These are phyloP conservation scores for Coelopa frigida DNA, from an alignment of 1,140 invertebrate species.

Conservation along the genomic window DNA sequence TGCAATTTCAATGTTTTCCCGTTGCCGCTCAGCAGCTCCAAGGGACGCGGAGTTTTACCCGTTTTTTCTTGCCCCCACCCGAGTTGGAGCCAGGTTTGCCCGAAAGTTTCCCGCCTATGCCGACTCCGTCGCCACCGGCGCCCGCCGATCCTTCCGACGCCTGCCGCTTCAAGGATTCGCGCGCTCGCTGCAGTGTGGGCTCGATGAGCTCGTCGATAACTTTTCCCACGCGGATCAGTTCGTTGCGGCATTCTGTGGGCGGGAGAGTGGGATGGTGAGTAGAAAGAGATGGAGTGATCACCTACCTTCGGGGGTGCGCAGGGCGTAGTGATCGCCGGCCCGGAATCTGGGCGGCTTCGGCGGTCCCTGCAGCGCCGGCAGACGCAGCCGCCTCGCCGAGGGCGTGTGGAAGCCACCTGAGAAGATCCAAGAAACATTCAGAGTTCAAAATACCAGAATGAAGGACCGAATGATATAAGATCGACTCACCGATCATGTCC, in stretches of 20 bases:
- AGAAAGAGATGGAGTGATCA: slow-evolving; percentile 4
- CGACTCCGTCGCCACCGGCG: too few relatives aligned
- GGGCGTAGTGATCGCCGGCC: slow-evolving; percentile 32
- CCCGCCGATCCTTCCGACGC: too few relatives aligned
- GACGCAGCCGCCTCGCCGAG: slow-evolving; percentile 20
- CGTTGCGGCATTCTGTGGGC: slow-evolving; percentile 33
- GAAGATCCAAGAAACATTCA: not conserved
- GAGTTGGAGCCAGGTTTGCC: too few relatives aligned
- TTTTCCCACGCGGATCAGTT: slow-evolving; percentile 34
- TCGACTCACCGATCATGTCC: slow-evolving; percentile 26
- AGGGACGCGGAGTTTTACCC: too few relatives aligned
- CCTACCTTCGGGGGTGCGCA: slow-evolving; percentile 35
- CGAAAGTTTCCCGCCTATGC: too few relatives aligned
- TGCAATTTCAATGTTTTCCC: too few relatives aligned
- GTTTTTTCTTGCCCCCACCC: too few relatives aligned
- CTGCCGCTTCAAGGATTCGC: slow-evolving; percentile 5
- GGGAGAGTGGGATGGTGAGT: not conserved
- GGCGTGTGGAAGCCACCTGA: slow-evolving; percentile 22
- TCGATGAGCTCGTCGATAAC: slow-evolving; percentile 34
- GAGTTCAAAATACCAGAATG: too few relatives aligned
- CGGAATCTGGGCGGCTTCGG: slow-evolving; percentile 20
- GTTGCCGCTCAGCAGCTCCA: too few relatives aligned
- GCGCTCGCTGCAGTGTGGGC: slow-evolving; percentile 23
- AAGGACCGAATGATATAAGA: too few relatives aligned
- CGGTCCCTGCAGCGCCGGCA: slow-evolving; percentile 17